Base-by-base conservation (phyloP, 64 coral and sea anemone genomes). In the Platygyra sinensis region DNA sequence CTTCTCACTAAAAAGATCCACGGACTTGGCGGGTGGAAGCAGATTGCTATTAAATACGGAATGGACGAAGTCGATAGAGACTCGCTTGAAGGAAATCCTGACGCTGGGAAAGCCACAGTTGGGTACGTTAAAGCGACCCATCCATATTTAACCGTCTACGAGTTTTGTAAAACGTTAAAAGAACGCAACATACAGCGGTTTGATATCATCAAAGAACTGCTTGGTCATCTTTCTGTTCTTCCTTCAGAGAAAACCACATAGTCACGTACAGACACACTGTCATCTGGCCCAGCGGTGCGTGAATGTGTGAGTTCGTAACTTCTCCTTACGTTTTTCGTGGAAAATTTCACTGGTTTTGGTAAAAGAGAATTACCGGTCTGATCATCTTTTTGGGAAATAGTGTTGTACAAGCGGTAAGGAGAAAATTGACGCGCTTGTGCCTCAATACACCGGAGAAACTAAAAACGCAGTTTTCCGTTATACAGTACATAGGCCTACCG, bases 91-190 rank as follows among this genome's bases (percentile, higher is more conserved):
- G 10, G 20, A 83, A 39, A 0, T 15, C 19, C 42, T 10, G 18
- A 64, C 9, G 0, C 19, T 25, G 80, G 80, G 36, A 19, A 33
- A 38, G 8, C 25, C 7, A 57, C 67, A 1, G n/a, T 83, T 27
- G 4, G 0, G 0, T 83, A 42, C 22, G 19, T 83, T 64, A 36
- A 67, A 20, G 10, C 60, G 4, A 67, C 30, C 17, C 10, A 83
- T 9, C 80, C 80, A 46, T 10, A 83, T 12, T 67, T 83, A 27
- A 83, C 30, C 0, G 80, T 83, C 18, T 83, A 83, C 80, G 20
- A 64, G 14, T 46, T 83, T 46, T 83, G 62, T 39, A 83, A 83
- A 22, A 24, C 14, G 27, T 61, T 83, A 16, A 83, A 83, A 57
- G 62, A 25, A 24, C 22, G n/a, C 65, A 69, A 69, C 22, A 67